These are phyloP conservation scores for Agrotis ipsilon DNA, from an alignment of 2,888 invertebrate genomes.

Conservation along the genomic window DNA sequence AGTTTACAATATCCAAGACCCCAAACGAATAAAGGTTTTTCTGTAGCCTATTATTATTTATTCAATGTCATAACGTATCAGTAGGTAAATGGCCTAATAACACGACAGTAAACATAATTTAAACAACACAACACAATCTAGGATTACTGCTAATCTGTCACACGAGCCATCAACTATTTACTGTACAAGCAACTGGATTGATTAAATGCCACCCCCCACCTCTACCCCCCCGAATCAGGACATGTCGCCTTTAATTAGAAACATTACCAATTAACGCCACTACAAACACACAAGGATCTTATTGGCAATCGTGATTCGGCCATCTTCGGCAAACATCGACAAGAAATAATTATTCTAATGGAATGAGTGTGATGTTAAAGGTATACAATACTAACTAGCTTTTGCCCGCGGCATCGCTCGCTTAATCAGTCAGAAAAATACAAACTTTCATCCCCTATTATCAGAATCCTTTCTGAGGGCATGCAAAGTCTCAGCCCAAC, in stretches of 20 bases:
- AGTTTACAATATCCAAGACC: too few relatives aligned
- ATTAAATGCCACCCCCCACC: slow-evolving; percentile 3
- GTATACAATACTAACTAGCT: too few relatives aligned
- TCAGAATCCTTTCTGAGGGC: too few relatives aligned
- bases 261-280: slow-evolving; percentile 18
- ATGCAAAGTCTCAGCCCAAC: too few relatives aligned
- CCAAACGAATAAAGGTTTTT: too few relatives aligned
- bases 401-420: too few relatives aligned
- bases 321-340: slow-evolving; percentile 9
- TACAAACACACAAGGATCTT: slow-evolving; percentile 8
- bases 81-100: neutral
- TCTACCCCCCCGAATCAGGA: neutral
- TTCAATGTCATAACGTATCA: too few relatives aligned
- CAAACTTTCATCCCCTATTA: too few relatives aligned
- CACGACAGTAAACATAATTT: neutral
- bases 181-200: slow-evolving; percentile 12
- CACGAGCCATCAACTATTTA: slow-evolving; percentile 12
- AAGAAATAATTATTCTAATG: neutral
- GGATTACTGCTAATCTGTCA: neutral
- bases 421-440: too few relatives aligned
- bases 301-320: neutral
- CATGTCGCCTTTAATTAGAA: slow-evolving; percentile 26
- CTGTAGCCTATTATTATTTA: too few relatives aligned
- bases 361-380: too few relatives aligned
- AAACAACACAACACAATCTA: neutral